Evolutionary conservation across 2,797 vertebrate genomes (phyloP), one percentile per base, ranked within the genome.

Genomic region (Paramormyrops hopkinsi): DNA sequence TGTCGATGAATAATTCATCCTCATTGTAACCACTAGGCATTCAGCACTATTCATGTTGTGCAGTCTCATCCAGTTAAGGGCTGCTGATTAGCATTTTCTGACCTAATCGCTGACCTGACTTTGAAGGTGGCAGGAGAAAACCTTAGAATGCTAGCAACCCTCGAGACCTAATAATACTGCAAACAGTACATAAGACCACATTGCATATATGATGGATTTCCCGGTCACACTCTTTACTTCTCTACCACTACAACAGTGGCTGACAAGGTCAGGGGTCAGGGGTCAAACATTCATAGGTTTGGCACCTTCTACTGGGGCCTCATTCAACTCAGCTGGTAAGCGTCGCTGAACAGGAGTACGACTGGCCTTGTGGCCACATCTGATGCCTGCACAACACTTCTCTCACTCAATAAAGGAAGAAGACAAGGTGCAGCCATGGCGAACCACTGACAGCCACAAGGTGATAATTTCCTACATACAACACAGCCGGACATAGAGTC

Each of bases 281-380:
- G 48, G 85, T 56, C 51, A 86, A 86, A 41, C 51, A 56, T 25
- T 86, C 85, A 79, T 33, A 51, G 85, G 51, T 37, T 56, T 87
- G 85, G 85, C 51, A 87, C 85, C 53, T 84, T 84, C 48, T 14
- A 29, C 48, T 56, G 85, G 53, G 29, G 85, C 85, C 85, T 59
- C 85, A 37, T 19, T 86, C 53, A 56, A 51, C 33, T 56, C 51
- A 56, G 53, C 73, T 44, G 73, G 51, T 22, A 83, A 29, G 79
- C 9, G 3, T 48, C 9, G 79, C 59, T 50, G 82, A 37, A 59
- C 51, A 69, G 62, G 25, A 73, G 73, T n/a, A 37, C 44, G 88
- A n/a, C 12, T 3, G 53, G 54, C 14, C 53, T 84, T n/a, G 53
- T 33, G 14, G 76, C 54, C 17, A 48, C 53, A 48, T 56, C 22